These are phyloP conservation scores for Eubucco bourcierii DNA, from an alignment of 2,113 vertebrate species.

Conservation along the genomic window DNA sequence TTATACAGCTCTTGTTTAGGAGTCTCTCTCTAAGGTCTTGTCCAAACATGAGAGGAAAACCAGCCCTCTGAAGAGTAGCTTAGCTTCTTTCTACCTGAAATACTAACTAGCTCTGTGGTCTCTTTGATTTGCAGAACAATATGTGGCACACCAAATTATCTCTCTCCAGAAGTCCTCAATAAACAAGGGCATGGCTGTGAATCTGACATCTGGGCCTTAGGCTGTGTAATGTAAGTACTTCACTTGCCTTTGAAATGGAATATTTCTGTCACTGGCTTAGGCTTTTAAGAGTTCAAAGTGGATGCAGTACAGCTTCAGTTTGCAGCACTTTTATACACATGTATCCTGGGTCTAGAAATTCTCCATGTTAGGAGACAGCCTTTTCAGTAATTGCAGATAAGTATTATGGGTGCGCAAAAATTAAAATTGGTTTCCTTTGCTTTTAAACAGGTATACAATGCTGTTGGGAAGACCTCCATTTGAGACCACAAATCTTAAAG, in stretches of 20 bases:
- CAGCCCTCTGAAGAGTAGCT: neutral
- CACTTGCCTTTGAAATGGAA: neutral
- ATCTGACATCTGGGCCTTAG: conserved; percentile 97
- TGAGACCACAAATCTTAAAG: conserved; percentile 97
- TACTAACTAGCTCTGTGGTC: neutral
- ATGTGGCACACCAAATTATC: conserved; percentile 98
- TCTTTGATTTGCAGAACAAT: conserved; percentile 86
- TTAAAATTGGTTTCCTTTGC: neutral
- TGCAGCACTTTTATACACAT: neutral
- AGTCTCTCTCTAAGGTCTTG: neutral
- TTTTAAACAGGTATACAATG: conserved; percentile 91
- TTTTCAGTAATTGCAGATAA: neutral
- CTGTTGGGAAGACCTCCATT: conserved; percentile 93
- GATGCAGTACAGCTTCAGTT: neutral
- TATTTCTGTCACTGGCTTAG: neutral
- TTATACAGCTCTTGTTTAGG: neutral
- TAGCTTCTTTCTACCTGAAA: neutral
- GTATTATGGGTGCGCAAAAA: neutral
- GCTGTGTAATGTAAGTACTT: conserved; percentile 96
- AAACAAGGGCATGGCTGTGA: conserved; percentile 98
- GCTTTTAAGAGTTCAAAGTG: neutral
- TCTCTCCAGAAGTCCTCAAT: conserved; percentile 98
- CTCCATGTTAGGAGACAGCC: neutral
- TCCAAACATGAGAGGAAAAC: neutral
- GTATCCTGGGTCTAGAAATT: neutral